Conservation (phyloP, 2,888 invertebrate species). For the Erebia ligea region DNA sequence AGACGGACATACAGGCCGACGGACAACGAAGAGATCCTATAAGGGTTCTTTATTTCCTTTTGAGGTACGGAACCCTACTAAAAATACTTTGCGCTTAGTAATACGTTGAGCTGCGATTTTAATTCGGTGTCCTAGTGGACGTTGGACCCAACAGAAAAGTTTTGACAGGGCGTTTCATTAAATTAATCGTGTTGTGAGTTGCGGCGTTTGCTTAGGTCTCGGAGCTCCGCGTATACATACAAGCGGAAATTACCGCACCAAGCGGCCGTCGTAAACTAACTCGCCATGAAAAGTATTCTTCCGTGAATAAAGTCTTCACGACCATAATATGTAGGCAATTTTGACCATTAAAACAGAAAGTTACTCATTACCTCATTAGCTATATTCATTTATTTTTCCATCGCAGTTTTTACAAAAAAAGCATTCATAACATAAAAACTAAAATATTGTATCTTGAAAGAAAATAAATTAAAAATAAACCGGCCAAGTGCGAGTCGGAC, state of each 20-base stretch:
- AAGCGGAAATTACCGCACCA: constrained; percentile 77
- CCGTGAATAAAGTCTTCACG: neutral
- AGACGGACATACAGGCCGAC: too few species aligned
- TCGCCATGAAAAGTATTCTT: constrained; percentile 57
- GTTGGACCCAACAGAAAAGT: neutral
- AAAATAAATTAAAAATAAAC: too few species aligned
- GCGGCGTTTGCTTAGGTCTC: constrained; percentile 69
- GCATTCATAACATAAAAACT: too few species aligned
- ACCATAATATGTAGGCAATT: neutral
- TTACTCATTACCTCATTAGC: neutral
- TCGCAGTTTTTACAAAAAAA: too few species aligned
- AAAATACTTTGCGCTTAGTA: too few species aligned
- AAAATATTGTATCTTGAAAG: too few species aligned
- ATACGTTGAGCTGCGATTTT: neutral
- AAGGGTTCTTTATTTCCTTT: too few species aligned
- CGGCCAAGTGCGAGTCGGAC: too few species aligned
- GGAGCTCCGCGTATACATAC: constrained; percentile 65
- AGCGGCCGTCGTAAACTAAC: constrained; percentile 72
- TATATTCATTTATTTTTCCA: neutral
- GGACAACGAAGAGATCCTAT: too few species aligned
- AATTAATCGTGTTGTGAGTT: constrained; percentile 67
- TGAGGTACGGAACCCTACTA: too few species aligned
- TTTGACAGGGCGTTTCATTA: constrained; percentile 40
- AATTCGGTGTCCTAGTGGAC: neutral
- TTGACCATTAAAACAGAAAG: neutral